A percentile compares a stretch with the other conserved stretches of the same genome.
Evolutionary conservation across 2,113 vertebrate genomes (phyloP).

Genomic region (Chamaetylas fuelleborni): DNA sequence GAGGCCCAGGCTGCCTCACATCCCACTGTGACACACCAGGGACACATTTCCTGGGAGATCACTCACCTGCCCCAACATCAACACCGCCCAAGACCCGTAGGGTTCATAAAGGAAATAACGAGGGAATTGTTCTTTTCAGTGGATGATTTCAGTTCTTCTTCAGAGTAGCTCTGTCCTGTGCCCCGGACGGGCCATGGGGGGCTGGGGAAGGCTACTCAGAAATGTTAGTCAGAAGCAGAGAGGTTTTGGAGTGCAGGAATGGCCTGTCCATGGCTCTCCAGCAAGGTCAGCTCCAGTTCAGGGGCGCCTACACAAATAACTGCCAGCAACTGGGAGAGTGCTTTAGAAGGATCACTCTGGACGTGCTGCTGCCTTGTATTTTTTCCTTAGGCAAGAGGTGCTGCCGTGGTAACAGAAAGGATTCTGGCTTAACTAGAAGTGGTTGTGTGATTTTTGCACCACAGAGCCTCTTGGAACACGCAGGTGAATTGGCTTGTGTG

Average conservation of each 20-base stretch:
- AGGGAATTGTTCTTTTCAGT: background rate
- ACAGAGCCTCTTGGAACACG: background rate
- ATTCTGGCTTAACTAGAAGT: background rate
- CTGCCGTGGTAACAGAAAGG: background rate
- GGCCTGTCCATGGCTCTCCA: background rate
- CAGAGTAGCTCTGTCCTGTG: background rate
- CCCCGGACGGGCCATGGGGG: background rate
- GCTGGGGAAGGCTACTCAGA: background rate
- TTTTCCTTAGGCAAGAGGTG: background rate
- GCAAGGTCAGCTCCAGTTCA: background rate
- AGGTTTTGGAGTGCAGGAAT: background rate
- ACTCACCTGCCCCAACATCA: background rate
- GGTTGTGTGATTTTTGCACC: background rate
- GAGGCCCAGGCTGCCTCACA: rapidly evolving
- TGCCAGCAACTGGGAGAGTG: background rate
- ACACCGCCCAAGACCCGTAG: rapidly evolving
- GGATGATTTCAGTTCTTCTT: background rate
- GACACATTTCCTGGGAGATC: background rate
- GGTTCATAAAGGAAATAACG: rapidly evolving
- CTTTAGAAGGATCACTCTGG: background rate
- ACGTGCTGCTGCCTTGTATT: background rate
- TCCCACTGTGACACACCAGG: background rate
- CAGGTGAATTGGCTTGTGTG: background rate
- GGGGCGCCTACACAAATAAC: background rate
- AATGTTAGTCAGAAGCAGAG: background rate